Evolutionary conservation across 2,113 vertebrate species (phyloP), one percentile per base, ranked within the genome.

Genomic region (Syrmaticus mikado): DNA sequence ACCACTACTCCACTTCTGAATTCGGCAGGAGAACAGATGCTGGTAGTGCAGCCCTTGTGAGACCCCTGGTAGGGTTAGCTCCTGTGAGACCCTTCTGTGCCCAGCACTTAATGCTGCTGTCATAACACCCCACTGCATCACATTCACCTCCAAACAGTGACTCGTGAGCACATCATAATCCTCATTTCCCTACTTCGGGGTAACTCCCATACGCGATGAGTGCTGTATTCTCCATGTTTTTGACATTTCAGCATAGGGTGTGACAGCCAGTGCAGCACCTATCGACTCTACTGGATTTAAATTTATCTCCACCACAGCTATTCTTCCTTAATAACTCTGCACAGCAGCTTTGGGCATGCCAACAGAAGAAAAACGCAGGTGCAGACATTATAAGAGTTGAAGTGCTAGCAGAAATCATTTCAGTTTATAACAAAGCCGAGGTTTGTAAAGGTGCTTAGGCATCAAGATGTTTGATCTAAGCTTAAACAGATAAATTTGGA

Each of bases 31-130:
- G 75, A 50, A 68, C 8, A 11, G 65, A 5, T 0, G 0, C 1
- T 2, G 3, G 55, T 41, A 40, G 24, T 0, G 3, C 21, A 30
- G 40, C 18, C 2, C 2, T 50, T 40, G 50, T 0, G 1, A 38
- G 34, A 1, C 11, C 8, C 5, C 34, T 34, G 48, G 25, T 50
- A 50, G 6, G 22, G 22, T 50, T 24, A 28, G 32, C 19, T 2
- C 2, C 55, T 41, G 46, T 0, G 1, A 40, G 36, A 1, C 10
- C 11, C 5, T n/a, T 32, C 55, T 22, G 17, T 5, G n/a, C 36
- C 8, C 1, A 20, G 0, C 32, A 6, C 30, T 32, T 7, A 0
- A 1, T 1, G 1, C 36, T 5, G 2, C 27, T 3, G 1, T 15
- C 32, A 27, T 67, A 72, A 11, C 13, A 8, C 3, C 43, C 16